Base-by-base conservation (phyloP, 2,113 vertebrate species). In the Grammatotria lemairii region DNA sequence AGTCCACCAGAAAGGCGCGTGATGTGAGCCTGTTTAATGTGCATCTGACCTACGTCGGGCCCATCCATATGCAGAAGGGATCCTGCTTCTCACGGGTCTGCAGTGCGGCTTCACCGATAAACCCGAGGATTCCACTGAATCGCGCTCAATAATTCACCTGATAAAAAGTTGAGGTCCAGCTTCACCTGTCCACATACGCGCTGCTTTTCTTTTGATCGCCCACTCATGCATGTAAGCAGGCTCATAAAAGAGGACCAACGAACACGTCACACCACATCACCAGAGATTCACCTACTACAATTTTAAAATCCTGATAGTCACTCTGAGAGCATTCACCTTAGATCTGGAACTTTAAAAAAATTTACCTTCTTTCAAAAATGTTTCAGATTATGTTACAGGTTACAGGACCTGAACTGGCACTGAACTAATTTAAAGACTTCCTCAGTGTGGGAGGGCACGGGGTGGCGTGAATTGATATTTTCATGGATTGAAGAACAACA, bases 351-450 rank as follows among this genome's bases (percentile, higher is more conserved):
- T 42, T 42, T 9, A 26, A 73, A 45, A 40, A 16, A 73, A 2
- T 26, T 0, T 73, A 73, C 12, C 1, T 26, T 45, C 21, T 73
- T 73, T 0, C 21, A 17, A 45, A 38, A 26, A 17, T 17, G 14
- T 26, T 73, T 45, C 21, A 45, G 68, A 73, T 28, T 23, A 45
- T 65, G 4, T 16, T 16, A 73, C 38, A 10, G 3, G 38, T 42
- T 23, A 6, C 12, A 26, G 5, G 21, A 45, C 38, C 65, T 70
- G 28, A 60, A 60, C 57, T 38, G 60, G 33, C 33, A 68, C 7
- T 38, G 33, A 38, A 68, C 33, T 68, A 38, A 68, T 38, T 38
- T 38, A 68, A 68, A 68, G 1, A 68, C 19, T 68, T 68, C 19
- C 60, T 68, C 60, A 4, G 35, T 4, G 33, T 42, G 55, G 81